A percentile compares a stretch with the other conserved stretches of the same genome.
phyloP scores from a whole-genome alignment of 2,797 vertebrate genomes.

The Phoebastria nigripes region DNA sequence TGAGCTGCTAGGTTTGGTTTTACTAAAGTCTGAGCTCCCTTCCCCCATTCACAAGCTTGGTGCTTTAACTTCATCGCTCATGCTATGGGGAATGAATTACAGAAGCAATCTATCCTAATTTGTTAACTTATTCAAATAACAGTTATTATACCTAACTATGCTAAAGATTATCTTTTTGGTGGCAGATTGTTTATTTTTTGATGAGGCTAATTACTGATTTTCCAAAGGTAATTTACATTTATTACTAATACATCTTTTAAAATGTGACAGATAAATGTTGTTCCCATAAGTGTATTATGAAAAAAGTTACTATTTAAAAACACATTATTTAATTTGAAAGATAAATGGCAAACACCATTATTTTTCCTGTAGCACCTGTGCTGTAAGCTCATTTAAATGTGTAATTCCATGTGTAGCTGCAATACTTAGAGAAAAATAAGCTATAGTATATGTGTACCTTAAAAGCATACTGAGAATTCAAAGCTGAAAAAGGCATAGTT shows the following conservation, averaged over 20 bases:
- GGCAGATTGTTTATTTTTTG: conserved; percentile 86
- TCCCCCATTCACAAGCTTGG: conserved; percentile 65
- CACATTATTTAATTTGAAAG: conserved; percentile 86
- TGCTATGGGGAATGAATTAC: conserved; percentile 85
- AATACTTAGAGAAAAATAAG: conserved; percentile 69
- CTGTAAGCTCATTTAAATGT: conserved; percentile 82
- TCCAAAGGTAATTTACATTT: conserved; percentile 86
- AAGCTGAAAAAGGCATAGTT: conserved; percentile 59
- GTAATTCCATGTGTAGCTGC: conserved; percentile 75
- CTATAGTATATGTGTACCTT: conserved; percentile 71
- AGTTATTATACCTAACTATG: conserved; percentile 85
- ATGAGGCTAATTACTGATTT: conserved; percentile 86
- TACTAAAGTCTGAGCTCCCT: conserved; percentile 55
- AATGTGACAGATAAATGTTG: conserved; percentile 84
- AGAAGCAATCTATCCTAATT: conserved; percentile 84
- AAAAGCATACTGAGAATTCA: conserved; percentile 73
- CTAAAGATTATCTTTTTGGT: conserved; percentile 86
- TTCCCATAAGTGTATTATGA: conserved; percentile 83
- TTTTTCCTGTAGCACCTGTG: conserved; percentile 80
- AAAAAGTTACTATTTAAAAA: conserved; percentile 87
- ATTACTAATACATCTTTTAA: conserved; percentile 85
- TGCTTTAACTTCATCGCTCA: conserved; percentile 81
- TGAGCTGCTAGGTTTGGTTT: conserved; percentile 46
- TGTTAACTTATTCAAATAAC: conserved; percentile 86
- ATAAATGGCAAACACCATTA: conserved; percentile 85